phyloP scores from a whole-genome alignment of 2,888 invertebrate species.

The Leptopilina myrica region DNA sequence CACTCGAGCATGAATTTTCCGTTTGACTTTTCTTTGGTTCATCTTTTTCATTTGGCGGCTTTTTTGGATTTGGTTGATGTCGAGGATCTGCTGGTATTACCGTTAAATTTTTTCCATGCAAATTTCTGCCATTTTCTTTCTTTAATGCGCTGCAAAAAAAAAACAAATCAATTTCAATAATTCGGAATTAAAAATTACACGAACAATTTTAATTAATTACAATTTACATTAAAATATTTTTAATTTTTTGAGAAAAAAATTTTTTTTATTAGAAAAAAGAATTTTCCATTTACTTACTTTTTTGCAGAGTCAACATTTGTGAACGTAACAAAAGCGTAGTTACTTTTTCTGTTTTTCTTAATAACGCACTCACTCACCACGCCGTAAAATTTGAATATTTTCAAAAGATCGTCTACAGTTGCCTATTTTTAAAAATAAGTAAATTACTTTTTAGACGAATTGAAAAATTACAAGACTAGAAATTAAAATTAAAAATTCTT shows the following conservation, averaged over 20 bases:
- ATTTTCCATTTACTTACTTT: constrained; percentile 6
- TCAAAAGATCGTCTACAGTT: constrained; percentile 5
- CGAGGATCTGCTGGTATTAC: constrained; percentile 25
- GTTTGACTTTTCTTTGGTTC: constrained; percentile 2
- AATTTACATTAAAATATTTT: no score
- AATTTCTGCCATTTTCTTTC: background rate
- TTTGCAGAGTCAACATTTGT: background rate
- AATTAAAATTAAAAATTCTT: no score
- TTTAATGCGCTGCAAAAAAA: constrained; percentile 13
- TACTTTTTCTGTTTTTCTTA: constrained; percentile 30
- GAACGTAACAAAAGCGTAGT: constrained; percentile 30
- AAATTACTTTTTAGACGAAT: background rate
- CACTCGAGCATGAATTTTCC: background rate
- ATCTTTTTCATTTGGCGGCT: background rate
- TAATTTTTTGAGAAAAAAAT: no score
- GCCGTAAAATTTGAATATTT: background rate
- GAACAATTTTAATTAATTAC: no score
- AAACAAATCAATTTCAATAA: background rate
- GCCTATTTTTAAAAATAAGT: background rate
- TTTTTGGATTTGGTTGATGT: constrained; percentile 13
- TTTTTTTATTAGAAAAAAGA: no score
- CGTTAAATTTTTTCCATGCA: background rate
- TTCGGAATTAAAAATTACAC: no score
- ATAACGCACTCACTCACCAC: background rate
- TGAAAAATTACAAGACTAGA: background rate